Evolutionary conservation across 2,113 vertebrate genomes (phyloP).

Genomic region (Nerophis lumbriciformis): DNA sequence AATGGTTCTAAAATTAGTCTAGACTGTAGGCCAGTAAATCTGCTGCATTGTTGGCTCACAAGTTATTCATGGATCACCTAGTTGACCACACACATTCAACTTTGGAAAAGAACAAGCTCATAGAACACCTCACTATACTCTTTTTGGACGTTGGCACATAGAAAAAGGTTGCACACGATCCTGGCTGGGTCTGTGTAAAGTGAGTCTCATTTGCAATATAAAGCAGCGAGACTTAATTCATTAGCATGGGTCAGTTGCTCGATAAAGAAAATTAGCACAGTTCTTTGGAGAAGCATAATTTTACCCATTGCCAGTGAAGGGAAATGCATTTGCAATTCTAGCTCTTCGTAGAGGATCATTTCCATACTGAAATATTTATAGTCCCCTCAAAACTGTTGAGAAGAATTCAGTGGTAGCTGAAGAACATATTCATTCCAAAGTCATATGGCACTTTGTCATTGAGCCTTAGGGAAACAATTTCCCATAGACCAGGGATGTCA

Average conservation of each 20-base stretch:
- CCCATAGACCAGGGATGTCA: not conserved
- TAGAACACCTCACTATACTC: constrained; percentile 11
- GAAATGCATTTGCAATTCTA: constrained; percentile 42
- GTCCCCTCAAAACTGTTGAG: constrained; percentile 40
- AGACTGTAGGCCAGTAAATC: constrained; percentile 9
- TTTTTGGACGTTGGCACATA: constrained; percentile 1
- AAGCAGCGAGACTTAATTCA: constrained; percentile 25
- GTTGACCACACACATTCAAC: constrained; percentile 40
- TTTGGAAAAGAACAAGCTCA: constrained; percentile 2
- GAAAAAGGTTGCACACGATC: not conserved
- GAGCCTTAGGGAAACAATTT: constrained; percentile 11
- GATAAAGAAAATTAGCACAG: constrained; percentile 18
- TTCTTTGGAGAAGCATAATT: constrained; percentile 24
- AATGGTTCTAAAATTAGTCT: constrained; percentile 3
- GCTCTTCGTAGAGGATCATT: constrained; percentile 35
- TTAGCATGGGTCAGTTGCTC: constrained; percentile 28
- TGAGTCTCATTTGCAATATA: constrained; percentile 19
- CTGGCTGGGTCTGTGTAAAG: not conserved
- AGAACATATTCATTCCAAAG: constrained; percentile 42
- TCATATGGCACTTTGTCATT: constrained; percentile 35
- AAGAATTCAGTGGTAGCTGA: constrained; percentile 32
- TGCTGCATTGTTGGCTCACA: constrained; percentile 14
- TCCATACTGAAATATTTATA: constrained; percentile 58
- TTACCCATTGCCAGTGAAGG: constrained; percentile 20
- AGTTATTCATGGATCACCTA: constrained; percentile 27